Conservation (phyloP, 2,113 vertebrate species). For the Austrofundulus limnaeus region DNA sequence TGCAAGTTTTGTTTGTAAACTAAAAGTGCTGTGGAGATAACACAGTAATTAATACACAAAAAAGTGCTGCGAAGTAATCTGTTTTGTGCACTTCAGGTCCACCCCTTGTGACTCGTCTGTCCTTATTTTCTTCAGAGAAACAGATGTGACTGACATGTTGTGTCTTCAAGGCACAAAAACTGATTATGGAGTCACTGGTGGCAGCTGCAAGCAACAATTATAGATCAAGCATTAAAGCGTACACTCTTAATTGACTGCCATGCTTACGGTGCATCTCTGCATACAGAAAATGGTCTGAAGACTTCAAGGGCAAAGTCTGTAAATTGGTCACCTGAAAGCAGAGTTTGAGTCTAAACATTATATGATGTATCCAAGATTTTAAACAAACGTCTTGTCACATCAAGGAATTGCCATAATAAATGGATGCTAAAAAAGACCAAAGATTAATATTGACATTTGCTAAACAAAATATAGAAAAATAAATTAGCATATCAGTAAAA, state of each 20-base stretch:
- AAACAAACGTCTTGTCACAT: not conserved
- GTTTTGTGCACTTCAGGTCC: slow-evolving; percentile 13
- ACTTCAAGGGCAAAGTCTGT: slow-evolving; percentile 53
- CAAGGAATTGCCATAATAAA: too few species aligned
- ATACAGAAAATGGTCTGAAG: slow-evolving; percentile 40
- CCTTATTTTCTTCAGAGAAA: slow-evolving; percentile 28
- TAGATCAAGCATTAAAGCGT: slow-evolving; percentile 45
- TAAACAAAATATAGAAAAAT: too few species aligned
- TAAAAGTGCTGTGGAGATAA: not conserved
- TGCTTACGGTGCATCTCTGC: slow-evolving; percentile 32
- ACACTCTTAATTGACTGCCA: slow-evolving; percentile 54
- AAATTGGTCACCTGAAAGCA: slow-evolving; percentile 6
- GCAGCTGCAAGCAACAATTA: slow-evolving; percentile 41
- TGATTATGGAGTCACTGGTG: slow-evolving; percentile 53
- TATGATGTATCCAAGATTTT: not conserved
- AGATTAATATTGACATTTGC: too few species aligned
- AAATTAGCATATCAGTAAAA: too few species aligned
- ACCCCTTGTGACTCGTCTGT: slow-evolving; percentile 19
- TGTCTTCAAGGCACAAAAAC: slow-evolving; percentile 56
- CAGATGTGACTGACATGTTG: slow-evolving; percentile 55
- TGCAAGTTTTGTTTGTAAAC: not conserved
- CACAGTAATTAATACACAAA: slow-evolving; percentile 1
- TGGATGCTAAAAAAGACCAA: too few species aligned
- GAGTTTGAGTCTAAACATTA: not conserved
- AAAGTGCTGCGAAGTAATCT: not conserved